A percentile compares a stretch with the other conserved stretches of the same genome.
Evolutionary conservation across 2,797 vertebrate species (phyloP).

Genomic region (Psittacula derbiana): DNA sequence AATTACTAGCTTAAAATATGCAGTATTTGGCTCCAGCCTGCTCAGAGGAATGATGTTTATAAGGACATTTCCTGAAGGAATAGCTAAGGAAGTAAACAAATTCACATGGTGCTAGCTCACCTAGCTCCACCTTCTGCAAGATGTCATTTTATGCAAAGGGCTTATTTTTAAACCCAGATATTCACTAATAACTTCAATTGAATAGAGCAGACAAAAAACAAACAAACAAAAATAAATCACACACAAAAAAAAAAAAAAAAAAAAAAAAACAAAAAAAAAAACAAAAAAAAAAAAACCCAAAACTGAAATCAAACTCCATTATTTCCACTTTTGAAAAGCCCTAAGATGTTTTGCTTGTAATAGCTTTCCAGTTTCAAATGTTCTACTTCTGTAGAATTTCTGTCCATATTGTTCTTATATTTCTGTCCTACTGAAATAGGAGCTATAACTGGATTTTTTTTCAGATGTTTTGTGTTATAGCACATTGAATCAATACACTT

Average conservation of each 20-base stretch:
- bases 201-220: background rate
- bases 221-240: too few relatives aligned
- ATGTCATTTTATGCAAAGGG: rapidly evolving
- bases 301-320: background rate
- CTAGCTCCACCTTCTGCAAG: background rate
- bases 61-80: conserved; percentile 3
- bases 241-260: background rate
- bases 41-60: background rate
- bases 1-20: background rate
- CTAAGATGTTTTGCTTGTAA: background rate
- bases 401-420: background rate
- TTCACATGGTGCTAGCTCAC: background rate
- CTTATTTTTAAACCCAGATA: background rate
- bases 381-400: background rate
- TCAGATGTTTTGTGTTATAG: background rate
- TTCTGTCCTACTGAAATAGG: background rate
- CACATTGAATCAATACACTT: background rate
- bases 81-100: conserved; percentile 22
- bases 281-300: background rate
- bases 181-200: background rate
- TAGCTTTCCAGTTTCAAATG: background rate
- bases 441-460: background rate
- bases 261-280: background rate
- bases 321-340: background rate
- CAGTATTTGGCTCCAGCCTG: background rate